A percentile compares a stretch with the other conserved stretches of the same genome.
Evolutionary conservation across 2,113 vertebrate species (phyloP).

Genomic region (Gadus chalcogrammus): DNA sequence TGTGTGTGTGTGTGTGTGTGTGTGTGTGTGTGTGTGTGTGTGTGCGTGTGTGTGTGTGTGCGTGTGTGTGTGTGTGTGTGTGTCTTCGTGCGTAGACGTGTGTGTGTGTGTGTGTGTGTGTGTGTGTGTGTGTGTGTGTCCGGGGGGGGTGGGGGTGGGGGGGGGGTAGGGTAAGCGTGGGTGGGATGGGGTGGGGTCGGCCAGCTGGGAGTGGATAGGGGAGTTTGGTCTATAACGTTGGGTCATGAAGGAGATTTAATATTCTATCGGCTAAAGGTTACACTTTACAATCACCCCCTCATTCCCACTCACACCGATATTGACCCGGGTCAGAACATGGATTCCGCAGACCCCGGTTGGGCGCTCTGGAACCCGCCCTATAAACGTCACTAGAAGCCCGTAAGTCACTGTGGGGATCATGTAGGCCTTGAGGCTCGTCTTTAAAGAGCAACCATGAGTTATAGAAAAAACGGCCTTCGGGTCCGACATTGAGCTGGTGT

Average conservation of each 20-base stretch:
- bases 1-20: no score
- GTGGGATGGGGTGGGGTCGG: background rate
- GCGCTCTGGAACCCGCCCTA: constrained; percentile 38
- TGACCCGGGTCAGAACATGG: constrained; percentile 46
- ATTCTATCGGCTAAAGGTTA: constrained; percentile 40
- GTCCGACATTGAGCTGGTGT: no score
- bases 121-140: no score
- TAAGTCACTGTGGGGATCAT: constrained; percentile 25
- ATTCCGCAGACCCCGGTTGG: constrained; percentile 46
- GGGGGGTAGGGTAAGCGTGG: no score
- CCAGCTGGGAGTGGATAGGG: constrained; percentile 12
- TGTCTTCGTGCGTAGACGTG: no score
- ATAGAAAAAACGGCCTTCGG: no score
- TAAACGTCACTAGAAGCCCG: constrained; percentile 28
- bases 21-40: no score
- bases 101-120: no score
- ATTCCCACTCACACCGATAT: background rate
- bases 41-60: background rate
- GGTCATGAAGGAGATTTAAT: constrained; percentile 34
- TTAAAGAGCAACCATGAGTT: no score
- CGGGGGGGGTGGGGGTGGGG: no score
- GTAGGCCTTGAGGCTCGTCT: constrained; percentile 19
- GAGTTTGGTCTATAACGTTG: constrained; percentile 10
- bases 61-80: background rate
- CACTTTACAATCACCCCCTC: constrained; percentile 13